Percentiles rank a stretch among this genome's conserved stretches.
These are phyloP conservation scores for Eledona agricola DNA, from an alignment of 2,888 invertebrate species.

Conservation along the genomic window DNA sequence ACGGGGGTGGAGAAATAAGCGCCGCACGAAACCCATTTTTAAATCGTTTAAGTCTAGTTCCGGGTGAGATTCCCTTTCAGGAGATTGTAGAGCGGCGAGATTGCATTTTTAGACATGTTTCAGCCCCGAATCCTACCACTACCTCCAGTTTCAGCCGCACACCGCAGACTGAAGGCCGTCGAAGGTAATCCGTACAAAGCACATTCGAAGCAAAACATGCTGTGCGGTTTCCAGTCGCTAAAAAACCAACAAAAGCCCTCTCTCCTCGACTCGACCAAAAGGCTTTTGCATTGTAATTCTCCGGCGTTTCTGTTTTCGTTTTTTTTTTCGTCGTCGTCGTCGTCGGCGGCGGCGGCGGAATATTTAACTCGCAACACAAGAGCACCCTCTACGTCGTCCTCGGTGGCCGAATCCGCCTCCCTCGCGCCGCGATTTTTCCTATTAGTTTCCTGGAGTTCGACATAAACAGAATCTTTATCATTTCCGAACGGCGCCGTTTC, in stretches of 20 bases:
- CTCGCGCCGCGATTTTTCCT: conserved; percentile 4
- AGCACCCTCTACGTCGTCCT: too few species aligned
- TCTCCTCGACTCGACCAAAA: conserved; percentile 31
- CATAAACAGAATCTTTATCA: conserved; percentile 16
- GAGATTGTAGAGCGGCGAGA: too few species aligned
- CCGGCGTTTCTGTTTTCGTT: conserved; percentile 26
- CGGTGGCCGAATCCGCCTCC: too few species aligned
- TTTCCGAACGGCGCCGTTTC: conserved; percentile 9
- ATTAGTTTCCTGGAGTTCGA: conserved; percentile 17
- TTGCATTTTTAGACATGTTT: too few species aligned
- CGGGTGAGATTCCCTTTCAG: too few species aligned
- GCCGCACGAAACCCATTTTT: too few species aligned
- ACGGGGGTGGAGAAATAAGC: too few species aligned
- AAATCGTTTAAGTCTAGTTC: too few species aligned
- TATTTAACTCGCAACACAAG: conserved; percentile 18
- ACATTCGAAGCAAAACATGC: conserved; percentile 38
- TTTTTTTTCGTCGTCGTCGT: too few species aligned
- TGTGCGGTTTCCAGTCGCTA: conserved; percentile 33
- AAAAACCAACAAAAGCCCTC: conserved; percentile 33
- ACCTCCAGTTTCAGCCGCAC: conserved; percentile 12
- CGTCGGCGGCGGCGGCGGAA: conserved; percentile 11
- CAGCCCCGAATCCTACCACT: not conserved
- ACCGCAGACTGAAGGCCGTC: conserved; percentile 38
- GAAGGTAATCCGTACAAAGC: conserved; percentile 40
- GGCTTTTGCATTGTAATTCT: conserved; percentile 31